Percentiles rank a stretch among this genome's conserved stretches.
These are phyloP conservation scores for Phenganax subtilis DNA, from an alignment of 92 coral and sea anemone species.

Conservation along the genomic window DNA sequence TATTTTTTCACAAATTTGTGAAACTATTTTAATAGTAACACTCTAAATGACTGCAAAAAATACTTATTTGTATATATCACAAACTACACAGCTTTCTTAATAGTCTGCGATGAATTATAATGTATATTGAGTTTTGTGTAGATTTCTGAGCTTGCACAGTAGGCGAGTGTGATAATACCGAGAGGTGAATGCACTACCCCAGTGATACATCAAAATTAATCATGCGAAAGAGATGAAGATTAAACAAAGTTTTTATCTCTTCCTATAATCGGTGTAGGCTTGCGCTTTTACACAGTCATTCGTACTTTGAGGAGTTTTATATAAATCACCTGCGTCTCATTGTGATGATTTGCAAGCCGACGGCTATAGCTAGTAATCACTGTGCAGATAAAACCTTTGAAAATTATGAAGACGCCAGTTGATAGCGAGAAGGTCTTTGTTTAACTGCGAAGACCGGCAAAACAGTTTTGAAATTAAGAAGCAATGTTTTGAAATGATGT, in stretches of 20 bases:
- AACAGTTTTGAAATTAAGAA: no score
- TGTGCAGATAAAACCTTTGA: not conserved
- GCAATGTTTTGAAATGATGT: not conserved
- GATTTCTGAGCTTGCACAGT: not conserved
- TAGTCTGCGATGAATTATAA: not conserved
- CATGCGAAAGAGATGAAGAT: slow-evolving; percentile 14
- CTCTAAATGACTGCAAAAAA: no score
- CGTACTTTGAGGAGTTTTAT: not conserved
- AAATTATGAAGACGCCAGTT: not conserved
- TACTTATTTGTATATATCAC: not conserved
- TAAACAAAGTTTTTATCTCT: slow-evolving; percentile 32
- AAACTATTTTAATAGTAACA: not conserved
- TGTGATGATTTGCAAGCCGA: not conserved
- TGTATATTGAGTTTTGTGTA: slow-evolving; percentile 4
- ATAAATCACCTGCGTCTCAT: slow-evolving; percentile 9
- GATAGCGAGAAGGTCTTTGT: not conserved
- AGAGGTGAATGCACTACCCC: not conserved
- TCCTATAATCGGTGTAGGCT: not conserved
- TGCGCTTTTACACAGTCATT: not conserved
- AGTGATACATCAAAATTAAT: slow-evolving; percentile 14
- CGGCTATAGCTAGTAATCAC: not conserved
- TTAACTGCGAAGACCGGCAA: not conserved
- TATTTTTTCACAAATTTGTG: no score
- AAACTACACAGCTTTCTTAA: not conserved
- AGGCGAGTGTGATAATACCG: not conserved